phyloP scores from a whole-genome alignment of 1,140 invertebrate genomes.

The Hyles vespertilio region DNA sequence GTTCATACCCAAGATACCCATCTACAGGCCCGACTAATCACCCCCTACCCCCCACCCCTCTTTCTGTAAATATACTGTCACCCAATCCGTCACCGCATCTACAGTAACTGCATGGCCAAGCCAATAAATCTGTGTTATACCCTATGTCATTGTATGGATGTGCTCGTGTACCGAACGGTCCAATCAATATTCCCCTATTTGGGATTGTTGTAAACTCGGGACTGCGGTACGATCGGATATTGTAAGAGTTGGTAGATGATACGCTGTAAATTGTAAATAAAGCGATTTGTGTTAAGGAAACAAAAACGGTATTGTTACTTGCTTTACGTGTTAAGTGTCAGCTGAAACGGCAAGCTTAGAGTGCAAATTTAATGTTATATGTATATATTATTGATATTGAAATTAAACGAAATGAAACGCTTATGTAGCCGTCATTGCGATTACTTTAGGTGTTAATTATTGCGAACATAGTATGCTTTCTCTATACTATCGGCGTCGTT shows the following conservation, averaged over 20 bases:
- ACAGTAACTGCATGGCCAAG: conserved; percentile 20
- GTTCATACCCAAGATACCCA: conserved; percentile 96
- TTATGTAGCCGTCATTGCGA: conserved; percentile 4
- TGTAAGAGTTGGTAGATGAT: background rate
- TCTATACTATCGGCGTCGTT: no score
- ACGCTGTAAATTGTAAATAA: conserved; percentile 31
- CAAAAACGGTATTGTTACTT: conserved; percentile 35
- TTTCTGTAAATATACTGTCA: conserved; percentile 40
- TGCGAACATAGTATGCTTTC: conserved; percentile 10
- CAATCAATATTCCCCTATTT: no score
- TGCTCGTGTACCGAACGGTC: no score
- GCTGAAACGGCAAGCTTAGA: conserved; percentile 48
- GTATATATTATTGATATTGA: conserved; percentile 26
- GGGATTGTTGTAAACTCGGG: no score
- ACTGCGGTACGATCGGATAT: no score
- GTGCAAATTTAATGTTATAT: conserved; percentile 49
- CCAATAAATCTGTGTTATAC: conserved; percentile 12
- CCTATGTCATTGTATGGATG: no score
- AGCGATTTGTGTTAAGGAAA: conserved; percentile 24
- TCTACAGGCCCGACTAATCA: conserved; percentile 91
- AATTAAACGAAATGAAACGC: conserved; percentile 9
- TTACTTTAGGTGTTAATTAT: no score
- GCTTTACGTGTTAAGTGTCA: conserved; percentile 58
- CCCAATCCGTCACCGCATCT: conserved; percentile 15
- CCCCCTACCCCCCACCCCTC: background rate